Evolutionary conservation across 2,797 vertebrate genomes (phyloP).

Genomic region (Emys orbicularis): DNA sequence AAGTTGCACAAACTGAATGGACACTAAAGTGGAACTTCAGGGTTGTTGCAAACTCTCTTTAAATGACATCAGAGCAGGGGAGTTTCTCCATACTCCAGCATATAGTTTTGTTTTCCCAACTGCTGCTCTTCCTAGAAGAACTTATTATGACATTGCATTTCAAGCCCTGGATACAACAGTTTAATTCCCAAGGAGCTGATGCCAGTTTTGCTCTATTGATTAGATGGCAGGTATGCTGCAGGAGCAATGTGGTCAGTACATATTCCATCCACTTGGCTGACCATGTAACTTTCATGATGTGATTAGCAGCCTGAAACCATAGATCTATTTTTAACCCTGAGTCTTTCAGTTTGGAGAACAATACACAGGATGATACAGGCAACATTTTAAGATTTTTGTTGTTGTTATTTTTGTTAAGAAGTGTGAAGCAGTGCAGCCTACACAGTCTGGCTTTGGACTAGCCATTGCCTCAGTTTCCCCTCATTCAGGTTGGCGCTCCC

Average conservation of each 20-base stretch:
- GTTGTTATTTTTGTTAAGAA: neutral
- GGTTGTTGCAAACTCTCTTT: neutral
- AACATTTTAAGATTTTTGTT: neutral
- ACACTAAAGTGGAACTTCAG: neutral
- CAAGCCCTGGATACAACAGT: neutral
- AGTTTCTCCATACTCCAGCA: neutral
- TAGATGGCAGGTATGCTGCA: neutral
- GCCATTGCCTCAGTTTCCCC: neutral
- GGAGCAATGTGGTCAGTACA: neutral
- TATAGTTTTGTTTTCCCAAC: neutral
- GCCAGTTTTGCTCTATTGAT: neutral
- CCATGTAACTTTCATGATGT: neutral
- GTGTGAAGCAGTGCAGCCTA: neutral
- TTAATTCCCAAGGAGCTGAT: neutral
- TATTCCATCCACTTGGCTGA: neutral
- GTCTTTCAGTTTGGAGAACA: neutral
- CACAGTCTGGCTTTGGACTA: neutral
- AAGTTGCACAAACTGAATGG: accelerated
- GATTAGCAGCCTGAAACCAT: neutral
- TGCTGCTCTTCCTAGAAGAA: neutral
- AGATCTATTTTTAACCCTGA: neutral
- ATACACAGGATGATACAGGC: neutral
- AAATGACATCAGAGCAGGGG: neutral
- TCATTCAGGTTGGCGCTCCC: neutral
- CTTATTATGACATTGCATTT: neutral